Evolutionary conservation across 23 tunicate genomes (phyloP).

Genomic region (Oikopleura vanhoeffeni): DNA sequence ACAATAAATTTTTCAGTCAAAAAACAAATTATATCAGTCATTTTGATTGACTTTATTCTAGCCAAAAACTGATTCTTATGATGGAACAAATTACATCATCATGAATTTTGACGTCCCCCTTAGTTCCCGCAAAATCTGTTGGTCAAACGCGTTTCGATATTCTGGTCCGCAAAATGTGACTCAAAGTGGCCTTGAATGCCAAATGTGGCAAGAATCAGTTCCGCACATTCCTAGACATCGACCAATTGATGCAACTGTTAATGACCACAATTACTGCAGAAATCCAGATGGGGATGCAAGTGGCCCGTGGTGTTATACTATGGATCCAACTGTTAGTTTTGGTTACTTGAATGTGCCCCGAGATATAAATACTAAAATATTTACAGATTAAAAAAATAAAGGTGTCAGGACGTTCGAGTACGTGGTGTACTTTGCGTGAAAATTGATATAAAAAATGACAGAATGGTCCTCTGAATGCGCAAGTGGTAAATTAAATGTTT

Average conservation of each 20-base stretch:
- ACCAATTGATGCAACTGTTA: neutral
- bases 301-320: neutral
- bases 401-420: no score
- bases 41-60: no score
- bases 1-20: no score
- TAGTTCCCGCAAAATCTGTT: neutral
- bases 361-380: no score
- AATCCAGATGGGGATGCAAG: neutral
- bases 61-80: no score
- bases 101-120: neutral
- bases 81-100: neutral
- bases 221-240: neutral
- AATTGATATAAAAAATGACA: no score
- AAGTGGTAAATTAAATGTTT: no score
- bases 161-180: neutral
- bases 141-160: neutral
- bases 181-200: neutral
- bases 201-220: neutral
- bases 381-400: no score
- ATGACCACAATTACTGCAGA: neutral
- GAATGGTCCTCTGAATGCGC: no score
- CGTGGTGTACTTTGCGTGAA: no score
- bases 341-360: neutral
- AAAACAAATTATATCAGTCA: no score
- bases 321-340: neutral